phyloP scores from a whole-genome alignment of 1,140 invertebrate genomes.

The Probaryconus sp. region DNA sequence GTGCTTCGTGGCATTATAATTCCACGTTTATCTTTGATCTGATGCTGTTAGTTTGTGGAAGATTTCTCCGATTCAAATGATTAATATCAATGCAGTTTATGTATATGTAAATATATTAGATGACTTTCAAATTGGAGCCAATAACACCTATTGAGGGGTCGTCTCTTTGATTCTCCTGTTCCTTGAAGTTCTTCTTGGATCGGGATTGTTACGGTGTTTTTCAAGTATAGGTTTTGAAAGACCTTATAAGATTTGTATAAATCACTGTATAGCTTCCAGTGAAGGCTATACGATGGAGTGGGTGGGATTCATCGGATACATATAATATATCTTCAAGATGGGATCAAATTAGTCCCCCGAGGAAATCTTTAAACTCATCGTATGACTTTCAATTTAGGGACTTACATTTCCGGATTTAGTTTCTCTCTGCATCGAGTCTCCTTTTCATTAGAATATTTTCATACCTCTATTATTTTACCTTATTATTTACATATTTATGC shows the following conservation, averaged over 20 bases:
- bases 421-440: too few species aligned
- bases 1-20: too few species aligned
- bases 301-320: slow-evolving; percentile 51
- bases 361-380: slow-evolving; percentile 40
- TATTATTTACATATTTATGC: too few species aligned
- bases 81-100: too few species aligned
- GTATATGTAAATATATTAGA: too few species aligned
- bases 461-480: too few species aligned
- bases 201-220: slow-evolving; percentile 32
- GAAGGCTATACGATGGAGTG: slow-evolving; percentile 55
- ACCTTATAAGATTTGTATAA: slow-evolving; percentile 53
- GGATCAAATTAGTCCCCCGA: slow-evolving; percentile 52
- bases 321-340: slow-evolving; percentile 58
- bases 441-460: too few species aligned
- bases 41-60: too few species aligned
- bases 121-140: slow-evolving; percentile 34
- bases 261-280: slow-evolving; percentile 46
- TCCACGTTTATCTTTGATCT: too few species aligned
- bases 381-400: slow-evolving; percentile 51
- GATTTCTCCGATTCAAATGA: too few species aligned
- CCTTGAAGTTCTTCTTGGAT: slow-evolving; percentile 26
- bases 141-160: slow-evolving; percentile 30
- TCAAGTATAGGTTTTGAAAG: slow-evolving; percentile 31
- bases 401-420: slow-evolving; percentile 29
- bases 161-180: slow-evolving; percentile 38